Conservation (phyloP, 2,888 invertebrate species). For the Drosophila nr. fundita region DNA sequence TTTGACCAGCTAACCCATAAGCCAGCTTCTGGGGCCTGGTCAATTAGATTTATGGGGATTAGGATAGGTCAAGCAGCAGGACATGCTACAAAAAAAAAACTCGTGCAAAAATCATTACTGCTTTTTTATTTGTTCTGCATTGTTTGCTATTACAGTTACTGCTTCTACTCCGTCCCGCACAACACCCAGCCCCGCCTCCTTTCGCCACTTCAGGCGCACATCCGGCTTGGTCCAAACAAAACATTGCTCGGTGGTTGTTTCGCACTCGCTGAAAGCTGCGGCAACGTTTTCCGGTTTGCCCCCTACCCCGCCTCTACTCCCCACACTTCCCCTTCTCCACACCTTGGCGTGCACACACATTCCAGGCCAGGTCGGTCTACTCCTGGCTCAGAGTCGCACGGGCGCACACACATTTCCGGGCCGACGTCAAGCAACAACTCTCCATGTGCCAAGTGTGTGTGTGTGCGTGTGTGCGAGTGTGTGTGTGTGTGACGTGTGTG, state of each 20-base stretch:
- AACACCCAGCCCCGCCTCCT: not conserved
- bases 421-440: conserved; percentile 38
- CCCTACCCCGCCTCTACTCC: conserved; percentile 27
- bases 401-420: conserved; percentile 61
- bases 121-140: conserved; percentile 51
- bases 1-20: conserved; percentile 72
- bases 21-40: conserved; percentile 38
- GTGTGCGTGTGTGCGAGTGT: not conserved
- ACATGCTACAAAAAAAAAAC: conserved; percentile 52
- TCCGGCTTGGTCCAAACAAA: conserved; percentile 57
- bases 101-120: conserved; percentile 44
- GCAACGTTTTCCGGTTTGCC: conserved; percentile 63
- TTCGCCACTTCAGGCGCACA: conserved; percentile 56
- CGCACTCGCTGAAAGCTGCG: conserved; percentile 44
- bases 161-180: not conserved
- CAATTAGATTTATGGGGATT: conserved; percentile 75
- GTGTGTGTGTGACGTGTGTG: conserved; percentile 12
- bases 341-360: conserved; percentile 9
- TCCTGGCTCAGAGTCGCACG: conserved; percentile 47
- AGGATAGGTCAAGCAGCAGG: conserved; percentile 48
- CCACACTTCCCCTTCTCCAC: not conserved
- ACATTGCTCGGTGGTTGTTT: conserved; percentile 74
- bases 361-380: conserved; percentile 34
- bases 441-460: conserved; percentile 15
- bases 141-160: conserved; percentile 50